These are phyloP conservation scores for Paratrypauchen microcephalus DNA, from an alignment of 2,797 vertebrate species.

Conservation along the genomic window DNA sequence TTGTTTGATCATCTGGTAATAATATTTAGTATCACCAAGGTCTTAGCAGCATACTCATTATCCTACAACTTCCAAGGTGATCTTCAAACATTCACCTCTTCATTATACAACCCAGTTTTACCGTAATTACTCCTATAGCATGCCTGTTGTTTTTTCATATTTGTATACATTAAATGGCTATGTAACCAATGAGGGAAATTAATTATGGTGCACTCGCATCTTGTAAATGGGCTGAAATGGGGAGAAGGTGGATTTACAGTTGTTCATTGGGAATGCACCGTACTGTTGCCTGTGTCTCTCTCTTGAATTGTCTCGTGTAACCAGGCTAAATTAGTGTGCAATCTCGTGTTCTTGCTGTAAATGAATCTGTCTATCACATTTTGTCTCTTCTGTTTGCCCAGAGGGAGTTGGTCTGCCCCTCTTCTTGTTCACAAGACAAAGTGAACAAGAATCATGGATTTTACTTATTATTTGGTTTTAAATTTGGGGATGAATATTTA, in stretches of 20 bases:
- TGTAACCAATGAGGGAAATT: slow-evolving; percentile 44
- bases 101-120: slow-evolving; percentile 23
- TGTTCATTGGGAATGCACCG: slow-evolving; percentile 63
- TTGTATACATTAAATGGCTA: slow-evolving; percentile 42
- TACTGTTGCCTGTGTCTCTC: slow-evolving; percentile 58
- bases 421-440: slow-evolving; percentile 22
- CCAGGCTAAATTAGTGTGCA: slow-evolving; percentile 69
- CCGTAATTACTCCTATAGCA: slow-evolving; percentile 45
- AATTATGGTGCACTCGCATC: slow-evolving; percentile 67
- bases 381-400: slow-evolving; percentile 46
- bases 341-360: slow-evolving; percentile 60
- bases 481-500: too few species aligned
- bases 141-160: slow-evolving; percentile 25
- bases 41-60: slow-evolving; percentile 54
- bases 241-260: slow-evolving; percentile 54
- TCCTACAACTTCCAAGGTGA: slow-evolving; percentile 58
- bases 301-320: slow-evolving; percentile 62
- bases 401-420: slow-evolving; percentile 23
- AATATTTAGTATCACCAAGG: slow-evolving; percentile 49
- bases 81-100: slow-evolving; percentile 47
- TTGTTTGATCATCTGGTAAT: slow-evolving; percentile 56
- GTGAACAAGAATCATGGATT: slow-evolving; percentile 24
- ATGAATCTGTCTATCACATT: slow-evolving; percentile 76
- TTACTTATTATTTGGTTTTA: slow-evolving; percentile 23
- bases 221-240: slow-evolving; percentile 71